Base-by-base conservation (phyloP, 1,140 invertebrate genomes). In the Drosophila tsacasi region DNA sequence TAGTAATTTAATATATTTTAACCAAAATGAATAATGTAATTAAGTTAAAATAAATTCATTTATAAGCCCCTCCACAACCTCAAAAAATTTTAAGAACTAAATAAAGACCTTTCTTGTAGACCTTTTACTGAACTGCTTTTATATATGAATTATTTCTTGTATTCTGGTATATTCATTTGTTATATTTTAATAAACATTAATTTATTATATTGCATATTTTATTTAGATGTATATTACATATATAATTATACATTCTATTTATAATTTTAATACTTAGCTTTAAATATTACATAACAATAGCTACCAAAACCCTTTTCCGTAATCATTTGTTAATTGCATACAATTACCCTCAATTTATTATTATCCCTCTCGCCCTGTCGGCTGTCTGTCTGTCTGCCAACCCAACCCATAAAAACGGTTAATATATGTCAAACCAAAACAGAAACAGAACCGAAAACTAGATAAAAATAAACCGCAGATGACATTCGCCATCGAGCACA, bases 401-500 rank as follows among this genome's bases (percentile, higher is more conserved):
- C 23, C 30, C 71, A 68, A 35, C 71, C 69, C 65, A 73, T 64
- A 65, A 66, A 78, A 87, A 76, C 63, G 57, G 50, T 76, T 83
- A 86, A 86, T 86, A 86, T 89, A 83, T 89, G 84, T 86, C 80
- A 50, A 81, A 76, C 54, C 30, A 9, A 49, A 49, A 68, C 64
- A 71, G 32, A 63, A 46, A 66, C 17, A 42, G 27, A 21, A 58
- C 40, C 50, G 23, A 65, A 55, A 77, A 77, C 61, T 50, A 71
- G 84, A 86, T 89, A 86, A 89, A 86, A 83, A 89, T 74, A 83
- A 77, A 73, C 81, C 65, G 61, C 80, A 74, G 72, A 86, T 80
- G 82, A 78, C 64, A 85, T 80, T 57, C 73, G 47, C 49, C 60
- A 30, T 17, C 35, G 32, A 59, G 40, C 60, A 62, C 37, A 66